Conservation (phyloP, 2,888 invertebrate species). For the Pharmacophagus antenor region DNA sequence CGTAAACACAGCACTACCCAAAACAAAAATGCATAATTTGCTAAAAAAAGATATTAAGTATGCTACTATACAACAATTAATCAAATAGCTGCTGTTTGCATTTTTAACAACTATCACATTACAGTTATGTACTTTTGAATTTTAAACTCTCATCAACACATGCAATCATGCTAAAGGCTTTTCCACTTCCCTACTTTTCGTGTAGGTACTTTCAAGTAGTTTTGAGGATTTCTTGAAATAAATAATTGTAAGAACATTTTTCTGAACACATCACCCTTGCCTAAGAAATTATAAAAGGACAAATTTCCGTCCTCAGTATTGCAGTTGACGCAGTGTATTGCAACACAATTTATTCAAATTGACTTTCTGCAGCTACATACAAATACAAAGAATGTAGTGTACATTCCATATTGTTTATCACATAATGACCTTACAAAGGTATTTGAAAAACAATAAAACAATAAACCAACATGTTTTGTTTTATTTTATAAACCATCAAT, state of each 20-base stretch:
- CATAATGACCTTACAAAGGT: constrained; percentile 73
- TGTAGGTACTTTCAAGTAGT: constrained; percentile 69
- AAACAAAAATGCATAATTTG: background rate
- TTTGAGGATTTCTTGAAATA: constrained; percentile 67
- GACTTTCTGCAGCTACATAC: constrained; percentile 48
- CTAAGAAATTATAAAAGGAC: constrained; percentile 55
- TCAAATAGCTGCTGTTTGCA: constrained; percentile 4
- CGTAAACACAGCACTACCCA: constrained; percentile 10
- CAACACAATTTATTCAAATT: constrained; percentile 43
- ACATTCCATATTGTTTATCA: constrained; percentile 66
- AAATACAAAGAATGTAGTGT: constrained; percentile 55
- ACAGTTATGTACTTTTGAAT: constrained; percentile 18
- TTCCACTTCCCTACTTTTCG: constrained; percentile 54
- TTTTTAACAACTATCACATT: constrained; percentile 8
- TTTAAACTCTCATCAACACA: constrained; percentile 43
- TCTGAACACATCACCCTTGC: constrained; percentile 63
- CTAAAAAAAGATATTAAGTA: background rate
- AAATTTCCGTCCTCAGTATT: constrained; percentile 66
- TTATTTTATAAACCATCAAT: constrained; percentile 23
- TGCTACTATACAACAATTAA: constrained; percentile 7
- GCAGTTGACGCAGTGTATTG: constrained; percentile 49
- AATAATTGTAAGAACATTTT: constrained; percentile 68
- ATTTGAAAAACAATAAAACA: constrained; percentile 69
- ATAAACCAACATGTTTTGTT: constrained; percentile 38
- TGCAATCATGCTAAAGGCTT: constrained; percentile 74